A percentile compares a stretch with the other conserved stretches of the same genome.
phyloP scores from a whole-genome alignment of 2,888 invertebrate genomes.

The Aphidoletes aphidimyza region DNA sequence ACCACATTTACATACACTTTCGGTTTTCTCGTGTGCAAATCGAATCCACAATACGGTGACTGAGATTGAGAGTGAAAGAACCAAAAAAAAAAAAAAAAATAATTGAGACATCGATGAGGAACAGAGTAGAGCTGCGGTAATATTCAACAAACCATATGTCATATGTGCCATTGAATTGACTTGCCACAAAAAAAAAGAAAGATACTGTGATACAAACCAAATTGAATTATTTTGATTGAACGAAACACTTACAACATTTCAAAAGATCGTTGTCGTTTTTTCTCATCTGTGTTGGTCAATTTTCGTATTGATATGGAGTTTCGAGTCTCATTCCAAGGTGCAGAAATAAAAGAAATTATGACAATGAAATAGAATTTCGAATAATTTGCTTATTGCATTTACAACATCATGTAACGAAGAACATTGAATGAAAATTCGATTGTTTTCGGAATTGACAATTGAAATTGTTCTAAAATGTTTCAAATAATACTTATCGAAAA shows the following conservation, averaged over 20 bases:
- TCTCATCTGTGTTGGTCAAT: background rate
- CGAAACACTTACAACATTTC: slow-evolving; percentile 18
- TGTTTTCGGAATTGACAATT: too few relatives aligned
- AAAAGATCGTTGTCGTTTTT: background rate
- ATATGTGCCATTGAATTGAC: background rate
- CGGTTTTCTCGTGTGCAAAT: too few relatives aligned
- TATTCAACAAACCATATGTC: background rate
- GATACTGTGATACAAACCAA: background rate
- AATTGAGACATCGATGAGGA: too few relatives aligned
- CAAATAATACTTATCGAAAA: too few relatives aligned
- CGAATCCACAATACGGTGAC: too few relatives aligned
- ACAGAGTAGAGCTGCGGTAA: background rate
- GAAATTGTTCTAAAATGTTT: too few relatives aligned
- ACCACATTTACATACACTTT: background rate
- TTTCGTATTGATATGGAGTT: background rate
- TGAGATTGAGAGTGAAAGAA: background rate
- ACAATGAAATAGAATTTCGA: too few relatives aligned
- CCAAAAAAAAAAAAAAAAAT: background rate
- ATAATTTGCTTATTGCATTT: too few relatives aligned
- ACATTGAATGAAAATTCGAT: too few relatives aligned
- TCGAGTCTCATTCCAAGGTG: too few relatives aligned
- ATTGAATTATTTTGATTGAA: slow-evolving; percentile 40
- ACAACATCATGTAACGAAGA: too few relatives aligned
- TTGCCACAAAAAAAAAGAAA: background rate
- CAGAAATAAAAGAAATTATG: too few relatives aligned